Evolutionary conservation across 2,113 vertebrate genomes (phyloP).

Genomic region (zebrafish (Danio rerio)): DNA sequence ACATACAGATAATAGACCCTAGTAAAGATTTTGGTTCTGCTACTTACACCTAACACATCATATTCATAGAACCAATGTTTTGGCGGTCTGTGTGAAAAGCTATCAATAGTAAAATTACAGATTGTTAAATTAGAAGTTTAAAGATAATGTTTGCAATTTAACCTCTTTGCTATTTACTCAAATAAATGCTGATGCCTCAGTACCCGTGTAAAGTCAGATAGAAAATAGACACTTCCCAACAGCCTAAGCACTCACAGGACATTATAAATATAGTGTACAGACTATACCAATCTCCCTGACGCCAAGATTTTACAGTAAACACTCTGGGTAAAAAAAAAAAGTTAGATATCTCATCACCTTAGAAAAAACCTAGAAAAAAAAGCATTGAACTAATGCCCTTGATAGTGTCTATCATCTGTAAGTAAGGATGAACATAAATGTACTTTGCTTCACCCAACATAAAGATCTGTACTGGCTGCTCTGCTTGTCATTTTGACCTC

Average conservation of each 20-base stretch:
- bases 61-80: no score
- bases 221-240: background rate
- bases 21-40: background rate
- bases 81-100: no score
- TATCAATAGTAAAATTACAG: background rate
- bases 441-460: conserved; percentile 20
- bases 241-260: conserved; percentile 1
- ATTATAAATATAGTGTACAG: conserved; percentile 11
- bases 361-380: conserved; percentile 4
- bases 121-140: background rate
- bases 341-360: background rate
- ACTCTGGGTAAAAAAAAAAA: background rate
- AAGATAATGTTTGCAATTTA: background rate
- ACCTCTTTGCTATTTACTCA: background rate
- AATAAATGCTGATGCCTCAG: background rate
- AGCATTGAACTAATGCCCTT: background rate
- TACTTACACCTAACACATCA: background rate
- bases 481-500: conserved; percentile 16
- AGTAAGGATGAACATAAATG: conserved; percentile 13
- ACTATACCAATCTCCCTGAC: background rate
- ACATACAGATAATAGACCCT: background rate
- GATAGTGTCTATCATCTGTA: conserved; percentile 17
- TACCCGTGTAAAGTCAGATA: background rate
- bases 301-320: background rate
- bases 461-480: conserved; percentile 23